phyloP scores from a whole-genome alignment of 2,113 vertebrate genomes.

The Cygnus atratus region DNA sequence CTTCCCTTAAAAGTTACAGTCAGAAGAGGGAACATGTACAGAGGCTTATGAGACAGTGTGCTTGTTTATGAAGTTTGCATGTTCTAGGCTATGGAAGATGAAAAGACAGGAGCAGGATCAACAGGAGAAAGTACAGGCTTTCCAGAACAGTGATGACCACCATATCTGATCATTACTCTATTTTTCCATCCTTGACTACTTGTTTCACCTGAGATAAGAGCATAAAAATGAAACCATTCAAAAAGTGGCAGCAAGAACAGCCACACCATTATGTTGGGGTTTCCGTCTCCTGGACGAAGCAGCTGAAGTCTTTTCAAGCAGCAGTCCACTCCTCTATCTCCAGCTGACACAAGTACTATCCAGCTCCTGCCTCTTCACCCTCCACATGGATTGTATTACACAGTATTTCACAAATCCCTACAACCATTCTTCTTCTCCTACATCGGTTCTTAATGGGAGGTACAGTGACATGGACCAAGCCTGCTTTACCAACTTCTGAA shows the following conservation, averaged over 20 bases:
- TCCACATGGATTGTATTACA: not conserved
- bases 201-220: not conserved
- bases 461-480: no score
- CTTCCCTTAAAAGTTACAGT: not conserved
- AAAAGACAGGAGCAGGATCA: not conserved
- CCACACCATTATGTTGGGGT: not conserved
- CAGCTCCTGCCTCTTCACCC: not conserved
- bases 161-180: not conserved
- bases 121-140: not conserved
- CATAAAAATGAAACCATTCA: not conserved
- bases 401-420: not conserved
- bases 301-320: not conserved
- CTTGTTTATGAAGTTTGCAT: not conserved
- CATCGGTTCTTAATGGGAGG: rapidly evolving
- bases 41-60: rapidly evolving
- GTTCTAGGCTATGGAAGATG: not conserved
- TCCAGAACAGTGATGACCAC: rapidly evolving
- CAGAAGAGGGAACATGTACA: not conserved
- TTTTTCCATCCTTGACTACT: not conserved
- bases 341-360: rapidly evolving
- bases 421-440: not conserved
- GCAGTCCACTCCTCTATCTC: not conserved
- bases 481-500: not conserved
- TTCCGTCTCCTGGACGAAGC: not conserved
- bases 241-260: not conserved